A percentile compares a stretch with the other conserved stretches of the same genome.
These are phyloP conservation scores for Willowsia nigromaculata DNA, from an alignment of 2,888 invertebrate genomes.

Conservation along the genomic window DNA sequence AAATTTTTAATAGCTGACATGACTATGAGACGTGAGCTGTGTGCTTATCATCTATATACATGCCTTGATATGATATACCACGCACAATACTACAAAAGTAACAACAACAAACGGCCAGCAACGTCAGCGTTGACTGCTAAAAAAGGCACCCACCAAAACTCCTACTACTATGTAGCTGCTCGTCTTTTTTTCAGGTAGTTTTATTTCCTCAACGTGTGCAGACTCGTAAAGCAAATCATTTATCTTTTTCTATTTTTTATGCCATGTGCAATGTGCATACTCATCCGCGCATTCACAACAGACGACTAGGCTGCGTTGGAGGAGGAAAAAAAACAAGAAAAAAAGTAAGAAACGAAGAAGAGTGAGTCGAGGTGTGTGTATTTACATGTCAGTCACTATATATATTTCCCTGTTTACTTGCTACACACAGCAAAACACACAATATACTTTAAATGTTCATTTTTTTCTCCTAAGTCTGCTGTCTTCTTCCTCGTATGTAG, in stretches of 20 bases:
- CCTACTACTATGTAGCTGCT: not conserved
- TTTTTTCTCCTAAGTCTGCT: no score
- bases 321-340: not conserved
- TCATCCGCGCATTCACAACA: not conserved
- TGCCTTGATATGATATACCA: not conserved
- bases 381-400: conserved; percentile 12
- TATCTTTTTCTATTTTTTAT: not conserved
- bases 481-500: not conserved
- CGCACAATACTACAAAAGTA: no score
- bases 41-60: not conserved
- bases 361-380: conserved; percentile 1
- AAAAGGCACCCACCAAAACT: not conserved
- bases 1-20: conserved; percentile 32
- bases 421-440: not conserved
- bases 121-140: not conserved
- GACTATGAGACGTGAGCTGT: not conserved
- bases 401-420: conserved; percentile 6
- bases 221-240: conserved; percentile 31
- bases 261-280: conserved; percentile 31
- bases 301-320: not conserved
- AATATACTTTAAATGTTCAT: not conserved
- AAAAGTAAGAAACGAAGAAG: no score
- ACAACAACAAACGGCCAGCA: no score
- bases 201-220: conserved; percentile 3
- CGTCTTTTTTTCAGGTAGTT: conserved; percentile 30